These are phyloP conservation scores for Coreoperca whiteheadi DNA, from an alignment of 2,113 vertebrate species.

Conservation along the genomic window DNA sequence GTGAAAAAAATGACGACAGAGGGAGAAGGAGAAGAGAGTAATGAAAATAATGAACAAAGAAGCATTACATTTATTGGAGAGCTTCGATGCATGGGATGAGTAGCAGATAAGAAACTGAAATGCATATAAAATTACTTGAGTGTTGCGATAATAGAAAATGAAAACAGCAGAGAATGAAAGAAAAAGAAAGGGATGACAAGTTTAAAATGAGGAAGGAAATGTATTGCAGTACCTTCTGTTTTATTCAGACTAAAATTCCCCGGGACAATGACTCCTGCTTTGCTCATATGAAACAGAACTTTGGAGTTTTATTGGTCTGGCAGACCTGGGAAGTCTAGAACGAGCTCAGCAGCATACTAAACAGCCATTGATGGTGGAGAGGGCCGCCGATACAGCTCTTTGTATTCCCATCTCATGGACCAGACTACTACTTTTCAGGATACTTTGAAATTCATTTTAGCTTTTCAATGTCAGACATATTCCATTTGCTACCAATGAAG, in stretches of 20 bases:
- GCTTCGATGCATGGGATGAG: neutral
- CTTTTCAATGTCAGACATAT: constrained; percentile 8
- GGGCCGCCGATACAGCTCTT: neutral
- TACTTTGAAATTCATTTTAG: neutral
- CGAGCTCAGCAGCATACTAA: constrained; percentile 52
- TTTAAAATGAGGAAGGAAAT: constrained; percentile 17
- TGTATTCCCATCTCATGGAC: constrained; percentile 1
- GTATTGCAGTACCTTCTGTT: constrained; percentile 22
- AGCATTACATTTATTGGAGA: neutral
- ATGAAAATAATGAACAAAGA: neutral
- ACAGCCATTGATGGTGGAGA: constrained; percentile 6
- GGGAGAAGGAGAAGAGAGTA: neutral
- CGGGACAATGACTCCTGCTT: constrained; percentile 31
- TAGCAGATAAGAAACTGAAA: neutral
- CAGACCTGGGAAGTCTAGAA: constrained; percentile 6
- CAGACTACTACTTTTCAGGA: neutral
- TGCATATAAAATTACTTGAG: neutral
- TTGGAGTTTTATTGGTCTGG: constrained; percentile 30
- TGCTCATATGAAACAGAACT: constrained; percentile 27
- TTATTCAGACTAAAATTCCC: constrained; percentile 49
- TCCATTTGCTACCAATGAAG: neutral
- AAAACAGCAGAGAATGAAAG: neutral
- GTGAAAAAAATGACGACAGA: neutral
- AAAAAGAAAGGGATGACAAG: neutral
- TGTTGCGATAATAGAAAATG: neutral